A percentile compares a stretch with the other conserved stretches of the same genome.
Evolutionary conservation across 1,140 invertebrate genomes (phyloP).

Genomic region (Heliconius melpomene): DNA sequence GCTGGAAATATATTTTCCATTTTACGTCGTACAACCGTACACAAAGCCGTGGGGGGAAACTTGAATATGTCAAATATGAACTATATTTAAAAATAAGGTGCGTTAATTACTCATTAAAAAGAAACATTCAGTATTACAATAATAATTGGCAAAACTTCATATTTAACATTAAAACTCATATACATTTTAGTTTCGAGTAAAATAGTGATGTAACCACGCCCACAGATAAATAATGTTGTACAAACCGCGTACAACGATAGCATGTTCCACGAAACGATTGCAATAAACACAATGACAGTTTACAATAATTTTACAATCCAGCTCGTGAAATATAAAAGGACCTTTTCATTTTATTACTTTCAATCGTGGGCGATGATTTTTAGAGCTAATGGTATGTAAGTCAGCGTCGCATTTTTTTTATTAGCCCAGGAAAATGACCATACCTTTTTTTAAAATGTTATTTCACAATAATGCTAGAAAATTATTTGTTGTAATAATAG

Average conservation of each 20-base stretch:
- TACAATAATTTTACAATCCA: slow-evolving; percentile 49
- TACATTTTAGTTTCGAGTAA: slow-evolving; percentile 3
- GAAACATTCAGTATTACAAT: not conserved
- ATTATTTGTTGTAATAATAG: no score
- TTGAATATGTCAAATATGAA: no score
- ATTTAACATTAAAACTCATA: slow-evolving; percentile 10
- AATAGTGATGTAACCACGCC: not conserved
- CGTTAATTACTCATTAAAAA: no score
- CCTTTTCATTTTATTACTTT: slow-evolving; percentile 28
- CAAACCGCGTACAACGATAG: slow-evolving; percentile 25
- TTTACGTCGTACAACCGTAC: no score
- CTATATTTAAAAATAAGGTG: no score
- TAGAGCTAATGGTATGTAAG: no score
- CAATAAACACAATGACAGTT: slow-evolving; percentile 45
- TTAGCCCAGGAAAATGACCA: no score
- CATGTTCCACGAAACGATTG: slow-evolving; percentile 41
- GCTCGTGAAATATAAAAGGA: slow-evolving; percentile 41
- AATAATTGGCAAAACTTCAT: not conserved
- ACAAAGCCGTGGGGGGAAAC: no score
- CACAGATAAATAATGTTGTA: slow-evolving; percentile 32
- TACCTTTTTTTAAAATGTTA: no score
- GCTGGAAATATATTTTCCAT: no score
- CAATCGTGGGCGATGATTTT: not conserved
- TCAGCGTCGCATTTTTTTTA: no score
- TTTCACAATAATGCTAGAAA: no score